Base-by-base conservation (phyloP, 2,797 vertebrate genomes). In the Taeniopygia guttata region DNA sequence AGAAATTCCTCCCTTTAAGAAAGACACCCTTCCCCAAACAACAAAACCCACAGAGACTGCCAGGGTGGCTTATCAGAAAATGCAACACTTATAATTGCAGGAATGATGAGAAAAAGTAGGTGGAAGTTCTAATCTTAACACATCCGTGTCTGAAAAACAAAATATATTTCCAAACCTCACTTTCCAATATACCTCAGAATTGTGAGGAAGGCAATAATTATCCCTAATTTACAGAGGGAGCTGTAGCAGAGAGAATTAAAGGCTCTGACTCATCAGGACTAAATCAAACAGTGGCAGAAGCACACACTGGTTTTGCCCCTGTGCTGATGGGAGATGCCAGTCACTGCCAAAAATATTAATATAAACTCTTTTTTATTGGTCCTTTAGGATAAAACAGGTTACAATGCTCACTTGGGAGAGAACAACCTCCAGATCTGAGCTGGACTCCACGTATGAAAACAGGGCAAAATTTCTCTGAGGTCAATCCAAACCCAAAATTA, bases 171-270 rank as follows among this genome's bases (percentile, higher is more conserved):
- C 52, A 49, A 87, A 51, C 13, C 46, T 93, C 52, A 29, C 62
- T 55, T 78, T 70, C 62, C 36, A 70, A 25, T 55, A 51, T 6
- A 87, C 62, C 67, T 91, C 54, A 46, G 30, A 78, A 78, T 34
- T 55, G 40, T 54, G 54, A 82, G n/a, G 38, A 95, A 91, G 74
- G 66, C 49, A 67, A 51, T 40, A 89, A 91, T 87, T 91, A 93
- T 78, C 48, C 62, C 17, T 75, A 74, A 81, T 89, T 87, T 90
- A 74, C 43, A 40, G 70, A 62, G 32, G 79, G 51, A 84, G 51
- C 27, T 22, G 25, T 14, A 63, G 70, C 48, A 78, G 45, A 78
- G 45, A 63, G 62, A 93, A 84, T 74, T 59, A 81, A 89, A 87
- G 25, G 36, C 62, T 89, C 78, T 78, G 74, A 91, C n/a, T 91